A percentile compares a stretch with the other conserved stretches of the same genome.
Conservation (phyloP, 1,140 invertebrate species). For the Pseudobourletiella spinata region DNA sequence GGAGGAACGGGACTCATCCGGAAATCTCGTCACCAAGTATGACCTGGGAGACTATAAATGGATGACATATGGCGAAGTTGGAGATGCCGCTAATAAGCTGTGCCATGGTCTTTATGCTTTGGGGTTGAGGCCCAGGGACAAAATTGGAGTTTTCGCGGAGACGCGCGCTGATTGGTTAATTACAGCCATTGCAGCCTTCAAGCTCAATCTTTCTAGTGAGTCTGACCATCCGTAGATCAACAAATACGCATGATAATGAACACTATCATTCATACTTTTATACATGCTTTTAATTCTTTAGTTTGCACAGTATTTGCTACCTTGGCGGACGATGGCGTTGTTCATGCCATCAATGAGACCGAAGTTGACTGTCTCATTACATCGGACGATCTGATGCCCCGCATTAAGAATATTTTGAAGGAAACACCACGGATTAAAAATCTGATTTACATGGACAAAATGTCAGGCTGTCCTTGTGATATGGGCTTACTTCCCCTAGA, state of each 20-base stretch:
- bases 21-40: conserved; percentile 91
- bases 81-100: conserved; percentile 62
- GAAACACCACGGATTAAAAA: conserved; percentile 61
- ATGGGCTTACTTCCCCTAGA: not conserved
- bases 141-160: conserved; percentile 94
- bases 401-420: conserved; percentile 69
- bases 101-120: conserved; percentile 59
- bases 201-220: conserved; percentile 72
- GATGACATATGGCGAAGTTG: conserved; percentile 75
- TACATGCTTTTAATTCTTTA: no score
- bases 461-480: not conserved
- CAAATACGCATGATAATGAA: conserved; percentile 1
- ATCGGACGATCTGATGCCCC: conserved; percentile 77
- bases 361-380: conserved; percentile 85
- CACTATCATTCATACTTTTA: not conserved
- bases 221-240: no score
- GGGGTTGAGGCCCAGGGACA: conserved; percentile 51
- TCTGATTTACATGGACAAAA: conserved; percentile 70
- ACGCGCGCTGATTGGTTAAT: conserved; percentile 96
- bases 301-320: conserved; percentile 96
- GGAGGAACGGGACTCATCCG: conserved; percentile 85
- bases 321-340: conserved; percentile 88
- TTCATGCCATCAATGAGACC: conserved; percentile 92
- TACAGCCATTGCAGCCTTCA: conserved; percentile 87
- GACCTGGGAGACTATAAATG: conserved; percentile 89